These are phyloP conservation scores for Gasterosteus nipponicus DNA, from an alignment of 2,113 vertebrate genomes.

Conservation along the genomic window DNA sequence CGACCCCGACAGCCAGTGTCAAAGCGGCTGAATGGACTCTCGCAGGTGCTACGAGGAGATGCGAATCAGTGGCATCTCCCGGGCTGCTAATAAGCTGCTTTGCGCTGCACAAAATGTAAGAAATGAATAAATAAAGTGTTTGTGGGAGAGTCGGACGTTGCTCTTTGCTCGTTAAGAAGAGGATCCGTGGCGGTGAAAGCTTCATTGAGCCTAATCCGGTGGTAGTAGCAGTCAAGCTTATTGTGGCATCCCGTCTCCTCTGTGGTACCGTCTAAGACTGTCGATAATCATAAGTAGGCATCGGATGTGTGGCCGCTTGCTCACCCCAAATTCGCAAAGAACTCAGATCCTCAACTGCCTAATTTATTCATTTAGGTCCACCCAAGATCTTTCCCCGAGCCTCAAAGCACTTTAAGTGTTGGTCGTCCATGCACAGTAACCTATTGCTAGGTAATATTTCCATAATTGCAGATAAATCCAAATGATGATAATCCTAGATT, in stretches of 20 bases:
- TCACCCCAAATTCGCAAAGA: neutral
- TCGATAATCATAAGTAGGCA: neutral
- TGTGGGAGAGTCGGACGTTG: neutral
- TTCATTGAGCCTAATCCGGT: neutral
- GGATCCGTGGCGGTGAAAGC: neutral
- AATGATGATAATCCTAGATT: neutral
- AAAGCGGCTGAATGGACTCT: constrained; percentile 29
- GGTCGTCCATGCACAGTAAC: no score
- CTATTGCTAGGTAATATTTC: no score
- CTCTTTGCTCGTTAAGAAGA: neutral
- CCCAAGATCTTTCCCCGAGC: neutral
- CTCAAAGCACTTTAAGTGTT: neutral
- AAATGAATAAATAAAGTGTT: neutral
- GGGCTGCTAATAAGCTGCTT: neutral
- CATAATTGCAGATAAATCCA: neutral
- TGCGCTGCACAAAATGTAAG: neutral
- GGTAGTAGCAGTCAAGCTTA: neutral
- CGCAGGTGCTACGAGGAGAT: constrained; percentile 38
- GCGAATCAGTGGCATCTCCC: neutral
- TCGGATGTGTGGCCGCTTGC: neutral
- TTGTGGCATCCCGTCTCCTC: neutral
- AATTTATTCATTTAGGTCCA: neutral
- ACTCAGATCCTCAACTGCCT: neutral
- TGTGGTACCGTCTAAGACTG: neutral
- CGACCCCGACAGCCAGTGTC: constrained; percentile 26